Evolutionary conservation across 2,797 vertebrate species (phyloP).

Genomic region (Perodicticus potto): DNA sequence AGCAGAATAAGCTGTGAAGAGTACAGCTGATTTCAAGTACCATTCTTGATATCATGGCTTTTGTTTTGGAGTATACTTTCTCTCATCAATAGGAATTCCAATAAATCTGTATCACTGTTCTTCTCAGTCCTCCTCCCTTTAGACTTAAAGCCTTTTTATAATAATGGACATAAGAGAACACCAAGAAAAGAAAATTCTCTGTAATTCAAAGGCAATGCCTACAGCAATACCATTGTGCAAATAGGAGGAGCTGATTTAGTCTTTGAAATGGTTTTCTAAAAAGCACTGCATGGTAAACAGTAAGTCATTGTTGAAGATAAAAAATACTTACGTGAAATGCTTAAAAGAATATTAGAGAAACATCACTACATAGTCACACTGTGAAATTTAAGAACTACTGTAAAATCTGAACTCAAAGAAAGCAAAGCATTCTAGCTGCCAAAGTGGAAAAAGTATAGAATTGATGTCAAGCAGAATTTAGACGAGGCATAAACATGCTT

Average conservation of each 20-base stretch:
- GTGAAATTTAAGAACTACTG: background rate
- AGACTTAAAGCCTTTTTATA: background rate
- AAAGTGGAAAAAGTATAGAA: background rate
- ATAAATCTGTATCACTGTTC: background rate
- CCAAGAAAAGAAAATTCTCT: background rate
- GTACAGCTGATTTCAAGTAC: too few relatives aligned
- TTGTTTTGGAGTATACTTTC: background rate
- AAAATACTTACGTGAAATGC: background rate
- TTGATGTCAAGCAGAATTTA: background rate
- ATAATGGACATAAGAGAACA: background rate
- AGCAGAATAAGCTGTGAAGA: background rate
- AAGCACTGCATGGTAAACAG: background rate
- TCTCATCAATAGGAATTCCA: background rate
- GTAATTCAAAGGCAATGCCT: background rate
- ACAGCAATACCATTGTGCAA: background rate
- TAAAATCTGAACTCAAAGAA: background rate
- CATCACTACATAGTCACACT: background rate
- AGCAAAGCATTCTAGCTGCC: background rate
- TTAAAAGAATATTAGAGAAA: background rate
- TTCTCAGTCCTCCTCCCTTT: background rate
- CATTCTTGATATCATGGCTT: background rate
- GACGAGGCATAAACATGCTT: background rate
- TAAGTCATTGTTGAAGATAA: slow-evolving; percentile 13
- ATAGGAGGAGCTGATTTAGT: background rate
- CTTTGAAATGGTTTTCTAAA: background rate